Base-by-base conservation (phyloP, 2,113 vertebrate genomes). In the Coptodon bakossiorum region DNA sequence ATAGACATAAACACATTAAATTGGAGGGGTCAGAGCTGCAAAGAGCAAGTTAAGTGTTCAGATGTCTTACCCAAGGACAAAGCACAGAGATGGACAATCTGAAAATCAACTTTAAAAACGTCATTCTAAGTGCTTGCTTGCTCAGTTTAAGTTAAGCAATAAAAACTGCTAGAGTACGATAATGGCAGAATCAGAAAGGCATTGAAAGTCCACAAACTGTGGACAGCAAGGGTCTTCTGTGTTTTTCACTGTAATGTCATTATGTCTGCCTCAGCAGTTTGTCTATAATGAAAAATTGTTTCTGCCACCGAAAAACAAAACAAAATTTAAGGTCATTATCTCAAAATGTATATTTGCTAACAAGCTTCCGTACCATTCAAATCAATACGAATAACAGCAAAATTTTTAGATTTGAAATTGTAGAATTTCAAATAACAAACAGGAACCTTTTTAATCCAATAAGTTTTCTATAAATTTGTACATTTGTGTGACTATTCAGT, bases 1-100 rank as follows among this genome's bases (percentile, higher is more conserved):
- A 88, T 63, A 86, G 85, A 86, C 86, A 61, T 59, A 68, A 48
- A 80, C 81, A 83, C 85, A 84, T 88, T 85, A 83, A 90, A 88
- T 16, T 4, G 3, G 78, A 80, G 84, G 59, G 91, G 88, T 91
- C 88, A 76, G 83, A 85, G 68, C 78, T 22, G 34, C 29, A n/a
- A 50, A 48, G 50, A 76, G 59, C 43, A 17, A 82, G 66, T 85
- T 79, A 86, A 82, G 73, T 59, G 52, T 81, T 86, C 6, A 12
- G 56, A 38, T 76, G 80, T 84, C n/a, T 84, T 38, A 79, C 8
- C 38, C 87, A 81, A 87, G 83, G 86, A 40, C 80, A 34, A 61
- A 82, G 53, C 83, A 38, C 50, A 12, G 31, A 85, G 68, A 80
- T 48, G 82, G 76, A 88, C 85, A 83, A 40, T 11, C 9, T 76